These are phyloP conservation scores for Chiroxiphia lanceolata DNA, from an alignment of 2,797 vertebrate genomes.

Conservation along the genomic window DNA sequence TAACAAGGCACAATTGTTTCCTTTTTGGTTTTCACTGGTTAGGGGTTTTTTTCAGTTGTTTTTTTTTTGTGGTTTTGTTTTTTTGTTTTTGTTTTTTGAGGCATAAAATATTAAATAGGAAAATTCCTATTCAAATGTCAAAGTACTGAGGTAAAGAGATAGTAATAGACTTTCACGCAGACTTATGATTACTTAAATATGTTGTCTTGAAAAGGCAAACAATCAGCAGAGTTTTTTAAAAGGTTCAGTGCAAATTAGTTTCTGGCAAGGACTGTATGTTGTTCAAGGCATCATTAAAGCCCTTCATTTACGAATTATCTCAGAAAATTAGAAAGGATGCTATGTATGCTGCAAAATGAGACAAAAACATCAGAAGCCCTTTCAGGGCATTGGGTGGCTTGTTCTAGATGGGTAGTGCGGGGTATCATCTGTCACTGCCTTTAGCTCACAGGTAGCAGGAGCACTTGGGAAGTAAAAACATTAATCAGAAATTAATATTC, in stretches of 20 bases:
- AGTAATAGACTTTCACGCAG: background rate
- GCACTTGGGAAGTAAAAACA: background rate
- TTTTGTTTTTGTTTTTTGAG: background rate
- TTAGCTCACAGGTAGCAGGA: accelerated
- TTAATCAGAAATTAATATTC: background rate
- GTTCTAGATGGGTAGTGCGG: background rate
- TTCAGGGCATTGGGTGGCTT: background rate
- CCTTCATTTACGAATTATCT: background rate
- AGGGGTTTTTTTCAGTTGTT: background rate
- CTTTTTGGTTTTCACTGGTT: too few species aligned
- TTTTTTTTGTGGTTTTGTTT: background rate
- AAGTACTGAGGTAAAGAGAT: background rate
- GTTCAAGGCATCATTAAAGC: background rate
- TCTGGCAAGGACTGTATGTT: background rate
- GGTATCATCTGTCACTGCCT: background rate
- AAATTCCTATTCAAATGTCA: background rate
- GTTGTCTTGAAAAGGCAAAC: background rate
- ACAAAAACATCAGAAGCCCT: background rate
- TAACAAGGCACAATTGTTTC: background rate
- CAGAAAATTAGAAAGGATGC: background rate
- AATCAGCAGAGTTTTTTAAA: background rate
- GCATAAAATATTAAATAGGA: background rate
- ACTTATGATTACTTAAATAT: background rate
- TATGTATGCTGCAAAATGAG: background rate
- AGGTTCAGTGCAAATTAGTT: background rate